A percentile compares a stretch with the other conserved stretches of the same genome.
Conservation (phyloP, 2,797 vertebrate species). For the Vultur gryphus region DNA sequence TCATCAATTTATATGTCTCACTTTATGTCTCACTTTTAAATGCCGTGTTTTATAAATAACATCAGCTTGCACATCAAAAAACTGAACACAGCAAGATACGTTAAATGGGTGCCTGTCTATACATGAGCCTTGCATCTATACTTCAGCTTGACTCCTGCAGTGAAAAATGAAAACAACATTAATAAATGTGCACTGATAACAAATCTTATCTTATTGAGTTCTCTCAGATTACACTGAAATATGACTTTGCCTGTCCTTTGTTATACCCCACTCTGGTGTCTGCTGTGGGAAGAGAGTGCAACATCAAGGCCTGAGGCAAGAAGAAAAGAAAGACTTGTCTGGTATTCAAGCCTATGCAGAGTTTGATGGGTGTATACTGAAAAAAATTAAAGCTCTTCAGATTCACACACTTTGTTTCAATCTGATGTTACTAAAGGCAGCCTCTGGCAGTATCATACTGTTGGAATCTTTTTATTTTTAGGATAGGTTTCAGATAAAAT, state of each 20-base stretch:
- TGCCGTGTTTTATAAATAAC: neutral
- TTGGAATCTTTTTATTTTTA: neutral
- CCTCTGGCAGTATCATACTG: neutral
- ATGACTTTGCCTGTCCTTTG: conserved; percentile 1
- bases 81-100: neutral
- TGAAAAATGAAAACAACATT: neutral
- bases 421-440: neutral
- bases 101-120: neutral
- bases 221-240: conserved; percentile 9
- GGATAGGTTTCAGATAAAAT: neutral
- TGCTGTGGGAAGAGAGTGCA: neutral
- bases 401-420: neutral
- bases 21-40: neutral
- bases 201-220: neutral
- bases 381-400: neutral
- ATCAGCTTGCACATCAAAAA: neutral
- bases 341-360: neutral
- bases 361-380: neutral
- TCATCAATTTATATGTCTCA: neutral
- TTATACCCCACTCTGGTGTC: neutral
- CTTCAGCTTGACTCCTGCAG: neutral
- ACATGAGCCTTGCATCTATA: neutral
- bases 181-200: conserved; percentile 10
- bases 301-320: neutral
- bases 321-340: neutral